These are phyloP conservation scores for Tragelaphus oryx DNA, from an alignment of 2,797 vertebrate species.

Conservation along the genomic window DNA sequence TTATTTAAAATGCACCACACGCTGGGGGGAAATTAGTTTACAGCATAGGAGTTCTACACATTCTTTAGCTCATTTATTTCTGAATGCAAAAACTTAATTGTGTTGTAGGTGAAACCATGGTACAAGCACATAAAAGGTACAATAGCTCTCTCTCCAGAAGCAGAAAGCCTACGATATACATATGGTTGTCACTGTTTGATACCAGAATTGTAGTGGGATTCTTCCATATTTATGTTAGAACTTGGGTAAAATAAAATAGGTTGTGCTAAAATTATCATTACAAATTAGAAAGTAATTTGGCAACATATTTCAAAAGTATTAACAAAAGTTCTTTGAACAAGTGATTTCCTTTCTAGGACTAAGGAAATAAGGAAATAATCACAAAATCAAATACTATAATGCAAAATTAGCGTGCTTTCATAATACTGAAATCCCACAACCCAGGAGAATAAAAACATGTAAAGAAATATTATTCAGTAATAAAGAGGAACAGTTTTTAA, in stretches of 20 bases:
- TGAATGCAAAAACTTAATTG: neutral
- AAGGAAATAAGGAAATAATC: constrained; percentile 17
- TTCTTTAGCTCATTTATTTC: neutral
- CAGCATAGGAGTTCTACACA: neutral
- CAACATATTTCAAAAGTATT: neutral
- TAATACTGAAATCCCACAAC: constrained; percentile 10
- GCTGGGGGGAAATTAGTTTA: neutral
- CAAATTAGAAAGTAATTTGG: neutral
- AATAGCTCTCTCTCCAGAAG: neutral
- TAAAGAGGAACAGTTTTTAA: neutral
- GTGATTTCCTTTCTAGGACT: constrained; percentile 20
- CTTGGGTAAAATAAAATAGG: neutral
- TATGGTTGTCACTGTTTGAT: neutral
- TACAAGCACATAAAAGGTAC: neutral
- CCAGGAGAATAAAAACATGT: neutral
- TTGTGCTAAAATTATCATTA: neutral
- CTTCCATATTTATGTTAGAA: neutral
- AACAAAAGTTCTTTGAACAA: constrained; percentile 18
- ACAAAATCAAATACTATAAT: constrained; percentile 6
- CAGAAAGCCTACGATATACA: neutral
- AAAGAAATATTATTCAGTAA: neutral
- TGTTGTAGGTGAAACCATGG: neutral
- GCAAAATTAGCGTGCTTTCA: neutral
- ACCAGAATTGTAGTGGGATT: neutral
- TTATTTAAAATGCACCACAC: neutral